Base-by-base conservation (phyloP, 2,888 invertebrate species). In the Teleogryllus oceanicus region DNA sequence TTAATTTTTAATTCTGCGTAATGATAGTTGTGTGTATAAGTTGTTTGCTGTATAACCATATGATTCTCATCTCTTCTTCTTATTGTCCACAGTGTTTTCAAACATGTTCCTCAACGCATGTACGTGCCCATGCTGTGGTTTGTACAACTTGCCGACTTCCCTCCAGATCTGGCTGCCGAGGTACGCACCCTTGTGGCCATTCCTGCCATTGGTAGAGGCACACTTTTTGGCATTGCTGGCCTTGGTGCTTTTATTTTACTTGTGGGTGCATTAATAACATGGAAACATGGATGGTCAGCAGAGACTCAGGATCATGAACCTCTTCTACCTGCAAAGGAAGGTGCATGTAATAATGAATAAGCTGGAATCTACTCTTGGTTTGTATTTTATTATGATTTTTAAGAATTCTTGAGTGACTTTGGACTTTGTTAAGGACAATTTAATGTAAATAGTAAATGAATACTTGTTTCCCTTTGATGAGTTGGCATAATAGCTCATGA, bases 81-180 rank as follows among this genome's bases (percentile, higher is more conserved):
- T 37, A 37, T 83, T 76, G 79, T 81, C 87, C 88, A 37, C 84
- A 92, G 92, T n/a, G 86, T 91, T 78, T 90, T 91, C 83, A 86
- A 88, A 78, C 87, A 89, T 79, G 85, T 92, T 16, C 88, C 86
- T 2, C 88, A 88, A 20, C 62, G 16, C 5, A 62, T 90, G 75
- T 88, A 91, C 85, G 89, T 94, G 85, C 95, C 95, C 3, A 91
- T 92, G 88, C 88, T 95, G 85, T 94, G 94, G 93, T 95, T 95
- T 87, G 89, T 89, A 1, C 94, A 95, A 86, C 89, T 90, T 83
- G 91, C 92, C 77, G 85, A 86, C 77, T 86, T 92, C 12, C 90
- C 91, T 75, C 86, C 89, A 8, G 88, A 91, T 49, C 89, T 92
- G 83, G 91, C 92, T 0, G 84, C 84, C 1, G 83, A 89, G 85